Percentiles rank a stretch among this genome's conserved stretches.
Conservation (phyloP, 1,140 invertebrate species). For the Nymphalis io region DNA sequence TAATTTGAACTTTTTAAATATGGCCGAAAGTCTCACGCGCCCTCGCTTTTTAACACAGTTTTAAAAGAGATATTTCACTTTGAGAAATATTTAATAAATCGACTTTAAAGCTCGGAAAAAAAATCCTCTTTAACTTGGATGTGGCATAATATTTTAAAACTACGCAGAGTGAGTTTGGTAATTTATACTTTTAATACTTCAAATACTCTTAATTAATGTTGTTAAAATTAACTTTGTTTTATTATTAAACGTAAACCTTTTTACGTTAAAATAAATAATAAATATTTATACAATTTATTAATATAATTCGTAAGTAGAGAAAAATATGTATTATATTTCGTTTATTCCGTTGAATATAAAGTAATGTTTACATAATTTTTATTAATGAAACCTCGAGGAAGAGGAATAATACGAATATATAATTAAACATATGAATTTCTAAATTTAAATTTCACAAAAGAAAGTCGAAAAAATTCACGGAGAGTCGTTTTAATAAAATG, state of each 20-base stretch:
- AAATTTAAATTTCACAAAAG: not conserved
- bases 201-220: not conserved
- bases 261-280: too few species aligned
- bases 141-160: not conserved
- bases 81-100: slow-evolving; percentile 4
- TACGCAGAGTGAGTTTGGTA: too few species aligned
- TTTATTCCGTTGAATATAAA: too few species aligned
- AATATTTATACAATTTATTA: too few species aligned
- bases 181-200: too few species aligned
- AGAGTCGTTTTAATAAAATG: not conserved
- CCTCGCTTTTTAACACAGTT: slow-evolving; percentile 1
- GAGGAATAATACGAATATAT: too few species aligned
- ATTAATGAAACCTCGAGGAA: too few species aligned
- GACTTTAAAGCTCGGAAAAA: not conserved
- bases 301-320: too few species aligned
- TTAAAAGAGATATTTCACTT: slow-evolving; percentile 5
- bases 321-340: too few species aligned
- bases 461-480: not conserved
- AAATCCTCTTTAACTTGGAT: not conserved
- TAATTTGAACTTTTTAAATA: slow-evolving; percentile 6
- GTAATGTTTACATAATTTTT: too few species aligned
- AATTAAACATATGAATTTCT: not conserved
- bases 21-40: not conserved
- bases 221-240: too few species aligned
- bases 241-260: too few species aligned